These are phyloP conservation scores for Linyphia triangularis DNA, from an alignment of 2,888 invertebrate genomes.

Conservation along the genomic window DNA sequence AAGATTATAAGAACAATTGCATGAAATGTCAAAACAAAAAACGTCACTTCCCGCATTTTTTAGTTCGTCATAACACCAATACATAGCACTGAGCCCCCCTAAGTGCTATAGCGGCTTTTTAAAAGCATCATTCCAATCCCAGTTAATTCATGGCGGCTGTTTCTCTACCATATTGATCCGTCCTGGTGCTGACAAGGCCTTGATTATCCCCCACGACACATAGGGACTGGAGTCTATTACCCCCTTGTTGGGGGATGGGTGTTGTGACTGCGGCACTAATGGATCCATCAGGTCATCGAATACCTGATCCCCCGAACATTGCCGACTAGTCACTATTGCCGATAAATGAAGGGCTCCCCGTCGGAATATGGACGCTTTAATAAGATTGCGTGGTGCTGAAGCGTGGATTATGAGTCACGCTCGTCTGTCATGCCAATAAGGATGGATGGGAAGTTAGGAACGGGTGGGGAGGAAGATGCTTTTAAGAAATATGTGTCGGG, in stretches of 20 bases:
- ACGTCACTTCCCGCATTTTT: too few relatives aligned
- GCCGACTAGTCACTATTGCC: neutral
- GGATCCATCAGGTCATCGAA: slow-evolving; percentile 48
- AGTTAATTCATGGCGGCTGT: slow-evolving; percentile 6
- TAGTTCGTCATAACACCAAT: too few relatives aligned
- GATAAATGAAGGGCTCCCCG: slow-evolving; percentile 36
- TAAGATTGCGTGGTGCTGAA: slow-evolving; percentile 44
- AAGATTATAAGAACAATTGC: too few relatives aligned
- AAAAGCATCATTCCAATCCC: neutral
- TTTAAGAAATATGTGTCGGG: slow-evolving; percentile 9
- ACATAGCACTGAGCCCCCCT: too few relatives aligned
- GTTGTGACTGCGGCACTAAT: slow-evolving; percentile 66
- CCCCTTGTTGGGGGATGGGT: slow-evolving; percentile 14
- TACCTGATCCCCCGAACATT: slow-evolving; percentile 10
- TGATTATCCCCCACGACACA: slow-evolving; percentile 16
- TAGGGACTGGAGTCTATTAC: slow-evolving; percentile 60
- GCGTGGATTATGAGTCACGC: slow-evolving; percentile 44
- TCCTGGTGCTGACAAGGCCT: slow-evolving; percentile 40
- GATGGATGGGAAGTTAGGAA: neutral
- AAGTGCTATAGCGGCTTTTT: neutral
- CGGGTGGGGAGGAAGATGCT: neutral
- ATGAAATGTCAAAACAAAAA: too few relatives aligned
- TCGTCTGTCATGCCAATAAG: slow-evolving; percentile 28
- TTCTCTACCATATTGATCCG: slow-evolving; percentile 40
- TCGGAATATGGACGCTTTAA: slow-evolving; percentile 34